Evolutionary conservation across 1,140 invertebrate species (phyloP), one percentile per base, ranked within the genome.

Genomic region (Myzus persicae): DNA sequence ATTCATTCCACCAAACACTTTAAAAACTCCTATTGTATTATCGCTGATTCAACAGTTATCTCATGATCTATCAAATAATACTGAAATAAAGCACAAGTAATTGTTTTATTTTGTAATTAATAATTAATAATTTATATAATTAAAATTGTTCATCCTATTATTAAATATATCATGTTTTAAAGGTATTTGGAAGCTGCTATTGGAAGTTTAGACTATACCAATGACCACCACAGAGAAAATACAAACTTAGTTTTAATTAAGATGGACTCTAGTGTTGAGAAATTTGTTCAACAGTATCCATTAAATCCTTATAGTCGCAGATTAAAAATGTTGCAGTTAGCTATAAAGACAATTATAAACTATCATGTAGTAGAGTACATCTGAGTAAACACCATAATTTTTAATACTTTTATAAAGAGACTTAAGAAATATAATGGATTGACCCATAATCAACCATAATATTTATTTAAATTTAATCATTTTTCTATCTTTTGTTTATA

Each of bases 1-100:
- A 31, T 99, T 99, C 95, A 96, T 95, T 20, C 95, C 94, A 18
- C 96, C 97, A 2, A 97, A 97, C 95, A 96, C 96, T 26, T 95
- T 98, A 26, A 97, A 97, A 92, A 98, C 98, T 94, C 97, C 97
- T 94, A 98, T 99, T 76, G 96, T 99, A 90, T 95, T 99, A 46
- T 99, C 98, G 1, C 96, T 99, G 5, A 98, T 99, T 94, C 98
- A 99, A 95, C 98, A 99, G 95, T 96, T 99, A 7, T 97, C 98
- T 8, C 97, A 97, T 4, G 98, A 99, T 95, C 96, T 99, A 95
- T 96, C 96, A 46, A 96, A 97, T 92, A 97, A 98, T 94, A 98
- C 98, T n/a, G 97, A 98, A 94, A 96, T 98, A 9, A 99, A 99
- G 95, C 96, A 98, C 94, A 98, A 97, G 98, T 99, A 95, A 91